Base-by-base conservation (phyloP, 2,113 vertebrate species). In the Axis porcinus region DNA sequence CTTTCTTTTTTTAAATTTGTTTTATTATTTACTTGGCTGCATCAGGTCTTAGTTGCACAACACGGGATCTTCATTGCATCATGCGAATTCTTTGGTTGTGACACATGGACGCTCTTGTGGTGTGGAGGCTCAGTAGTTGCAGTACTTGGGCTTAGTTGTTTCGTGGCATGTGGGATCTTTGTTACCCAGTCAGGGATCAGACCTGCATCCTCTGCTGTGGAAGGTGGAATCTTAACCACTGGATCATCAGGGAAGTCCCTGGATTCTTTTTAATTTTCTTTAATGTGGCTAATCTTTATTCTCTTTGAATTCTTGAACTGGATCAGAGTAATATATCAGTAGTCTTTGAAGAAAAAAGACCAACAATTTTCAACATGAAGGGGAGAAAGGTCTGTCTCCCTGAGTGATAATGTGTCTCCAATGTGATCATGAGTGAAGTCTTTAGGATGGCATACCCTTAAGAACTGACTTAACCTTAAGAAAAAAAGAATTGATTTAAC, bases 261-360 rank as follows among this genome's bases (percentile, higher is more conserved):
- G 70, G n/a, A 13, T 8, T 92, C 54, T 93, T 88, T 91, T 85
- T 14, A 23, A 28, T 96, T 93, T 95, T 88, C 52, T 79, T 94
- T 60, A 85, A 81, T 88, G 33, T 92, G 16, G n/a, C 58, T 95
- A 84, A 64, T 85, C n/a, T 87, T 84, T 79, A 83, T 79, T 84
- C 57, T 74, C 23, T 95, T 67, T 54, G 54, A 91, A 62, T 94
- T 94, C 64, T 47, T 91, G n/a, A 70, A 47, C 64, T 91, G 85
- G 40, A 27, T 83, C 60, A 36, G 43, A 95, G 64, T 79, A 85
- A 19, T 91, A 8, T 16, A 58, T 83, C 43, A 58, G 58, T 84
- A 62, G 47, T 67, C 82, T 47, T 85, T 84, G 86, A 88, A 87
- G 45, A n/a, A 67, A 78, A 84, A 81, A 95, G 43, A 6, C 36